Percentiles rank a stretch among this genome's conserved stretches.
Evolutionary conservation across 2,113 vertebrate species (phyloP).

Genomic region (Lepisosteus osseus): DNA sequence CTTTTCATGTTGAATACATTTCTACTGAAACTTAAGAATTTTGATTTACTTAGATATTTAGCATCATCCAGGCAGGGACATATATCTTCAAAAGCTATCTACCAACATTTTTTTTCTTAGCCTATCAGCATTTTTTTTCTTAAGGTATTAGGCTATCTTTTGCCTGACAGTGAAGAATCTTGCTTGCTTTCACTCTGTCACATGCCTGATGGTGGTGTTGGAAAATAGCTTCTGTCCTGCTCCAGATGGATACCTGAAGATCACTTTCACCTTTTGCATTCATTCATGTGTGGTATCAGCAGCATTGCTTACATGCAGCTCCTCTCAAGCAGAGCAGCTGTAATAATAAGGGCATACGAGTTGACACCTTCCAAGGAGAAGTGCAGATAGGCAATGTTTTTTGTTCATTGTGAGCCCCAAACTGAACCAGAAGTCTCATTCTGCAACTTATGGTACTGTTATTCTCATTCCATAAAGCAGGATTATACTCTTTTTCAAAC

Average conservation of each 20-base stretch:
- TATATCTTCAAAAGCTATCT: neutral
- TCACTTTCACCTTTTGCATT: neutral
- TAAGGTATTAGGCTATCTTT: neutral
- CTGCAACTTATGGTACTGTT: too few species aligned
- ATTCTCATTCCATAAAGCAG: too few species aligned
- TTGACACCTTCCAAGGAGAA: neutral
- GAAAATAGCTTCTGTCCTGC: constrained; percentile 3
- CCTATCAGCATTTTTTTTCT: neutral
- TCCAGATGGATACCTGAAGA: neutral
- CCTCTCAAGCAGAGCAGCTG: neutral
- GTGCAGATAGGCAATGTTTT: neutral
- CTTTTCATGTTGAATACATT: too few species aligned
- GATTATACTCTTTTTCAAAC: too few species aligned
- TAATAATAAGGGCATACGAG: neutral
- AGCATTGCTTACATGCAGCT: neutral
- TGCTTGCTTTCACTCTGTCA: neutral
- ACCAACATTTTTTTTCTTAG: neutral
- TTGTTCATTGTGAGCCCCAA: neutral
- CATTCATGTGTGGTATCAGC: neutral
- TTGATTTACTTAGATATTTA: neutral
- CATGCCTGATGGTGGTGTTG: neutral
- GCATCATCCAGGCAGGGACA: neutral
- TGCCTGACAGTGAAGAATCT: neutral
- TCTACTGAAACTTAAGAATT: too few species aligned
- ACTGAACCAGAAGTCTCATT: too few species aligned